These are phyloP conservation scores for Bombylius major DNA, from an alignment of 2,888 invertebrate species.

Conservation along the genomic window DNA sequence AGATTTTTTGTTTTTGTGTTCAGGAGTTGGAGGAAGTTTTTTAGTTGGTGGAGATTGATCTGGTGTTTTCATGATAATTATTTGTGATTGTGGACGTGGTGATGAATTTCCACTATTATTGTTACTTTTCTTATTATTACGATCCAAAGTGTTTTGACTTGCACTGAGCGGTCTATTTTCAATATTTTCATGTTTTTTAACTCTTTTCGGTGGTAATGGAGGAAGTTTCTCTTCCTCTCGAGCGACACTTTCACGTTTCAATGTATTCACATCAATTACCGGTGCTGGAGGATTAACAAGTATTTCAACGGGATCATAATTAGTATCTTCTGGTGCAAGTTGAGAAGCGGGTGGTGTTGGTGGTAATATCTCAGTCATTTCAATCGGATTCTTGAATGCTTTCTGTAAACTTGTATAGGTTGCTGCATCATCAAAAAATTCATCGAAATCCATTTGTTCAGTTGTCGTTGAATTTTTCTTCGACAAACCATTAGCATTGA, in stretches of 20 bases:
- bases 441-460: constrained; percentile 42
- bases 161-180: constrained; percentile 30
- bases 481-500: constrained; percentile 19
- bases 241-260: constrained; percentile 42
- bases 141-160: constrained; percentile 13
- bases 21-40: constrained; percentile 40
- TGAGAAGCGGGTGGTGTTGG: constrained; percentile 30
- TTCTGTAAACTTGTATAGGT: constrained; percentile 75
- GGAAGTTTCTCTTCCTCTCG: constrained; percentile 52
- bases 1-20: constrained; percentile 45
- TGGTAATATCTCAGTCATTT: constrained; percentile 45
- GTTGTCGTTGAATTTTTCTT: constrained; percentile 14
- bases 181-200: constrained; percentile 42
- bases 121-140: constrained; percentile 4
- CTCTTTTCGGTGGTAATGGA: constrained; percentile 68
- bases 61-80: constrained; percentile 32
- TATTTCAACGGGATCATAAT: constrained; percentile 34
- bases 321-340: constrained; percentile 34
- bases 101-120: constrained; percentile 14
- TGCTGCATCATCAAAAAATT: constrained; percentile 61
- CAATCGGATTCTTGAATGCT: constrained; percentile 72
- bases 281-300: constrained; percentile 37
- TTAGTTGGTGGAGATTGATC: constrained; percentile 41
- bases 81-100: constrained; percentile 25
- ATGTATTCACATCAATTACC: constrained; percentile 39